Conservation (phyloP, 2,797 vertebrate genomes). For the Nothura maculosa region DNA sequence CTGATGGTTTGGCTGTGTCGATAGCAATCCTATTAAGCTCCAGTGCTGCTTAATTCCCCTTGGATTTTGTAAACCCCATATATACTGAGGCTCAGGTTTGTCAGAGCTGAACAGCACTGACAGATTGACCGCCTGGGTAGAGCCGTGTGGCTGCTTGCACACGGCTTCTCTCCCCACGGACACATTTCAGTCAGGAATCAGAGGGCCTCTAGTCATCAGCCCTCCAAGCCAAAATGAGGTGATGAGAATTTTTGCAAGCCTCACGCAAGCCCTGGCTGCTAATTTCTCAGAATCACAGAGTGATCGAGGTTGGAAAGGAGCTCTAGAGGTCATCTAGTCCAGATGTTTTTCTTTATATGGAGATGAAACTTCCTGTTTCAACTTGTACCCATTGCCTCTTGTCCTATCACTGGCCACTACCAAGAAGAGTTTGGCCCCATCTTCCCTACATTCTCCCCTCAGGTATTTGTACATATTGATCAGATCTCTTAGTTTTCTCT, state of each 20-base stretch:
- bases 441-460: too few species aligned
- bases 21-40: background rate
- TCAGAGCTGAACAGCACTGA: background rate
- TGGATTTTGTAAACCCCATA: background rate
- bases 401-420: too few species aligned
- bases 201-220: background rate
- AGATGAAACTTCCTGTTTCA: too few species aligned
- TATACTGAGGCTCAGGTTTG: background rate
- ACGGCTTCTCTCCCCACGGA: rapidly evolving
- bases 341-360: too few species aligned
- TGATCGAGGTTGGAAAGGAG: too few species aligned
- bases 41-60: background rate
- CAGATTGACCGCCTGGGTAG: background rate
- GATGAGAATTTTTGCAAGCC: background rate
- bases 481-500: too few species aligned
- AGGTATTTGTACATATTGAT: too few species aligned
- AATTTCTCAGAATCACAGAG: background rate
- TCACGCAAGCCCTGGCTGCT: background rate
- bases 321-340: too few species aligned
- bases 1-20: background rate
- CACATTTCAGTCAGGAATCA: background rate
- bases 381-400: too few species aligned
- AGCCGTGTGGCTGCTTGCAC: rapidly evolving
- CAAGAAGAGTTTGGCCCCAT: too few species aligned
- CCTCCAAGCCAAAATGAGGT: background rate